Evolutionary conservation across 2,113 vertebrate species (phyloP).

Genomic region (Xiphophorus hellerii): DNA sequence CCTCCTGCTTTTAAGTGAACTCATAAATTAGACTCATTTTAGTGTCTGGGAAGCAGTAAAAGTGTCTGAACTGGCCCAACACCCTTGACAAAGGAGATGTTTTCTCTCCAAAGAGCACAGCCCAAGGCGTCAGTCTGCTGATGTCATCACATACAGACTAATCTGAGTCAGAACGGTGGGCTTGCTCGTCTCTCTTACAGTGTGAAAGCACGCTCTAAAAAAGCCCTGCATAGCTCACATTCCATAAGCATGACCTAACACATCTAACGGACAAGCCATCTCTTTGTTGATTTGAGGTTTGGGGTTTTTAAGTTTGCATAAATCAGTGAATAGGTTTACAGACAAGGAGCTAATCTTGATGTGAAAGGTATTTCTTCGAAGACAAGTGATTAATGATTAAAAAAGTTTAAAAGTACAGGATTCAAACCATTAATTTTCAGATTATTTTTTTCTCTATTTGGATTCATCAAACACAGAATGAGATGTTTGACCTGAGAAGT

Average conservation of each 20-base stretch:
- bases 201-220: conserved; percentile 27
- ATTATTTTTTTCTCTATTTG: background rate
- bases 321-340: conserved; percentile 29
- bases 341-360: conserved; percentile 32
- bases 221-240: conserved; percentile 54
- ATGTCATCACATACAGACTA: conserved; percentile 48
- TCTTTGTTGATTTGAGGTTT: conserved; percentile 41
- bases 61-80: conserved; percentile 16
- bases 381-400: background rate
- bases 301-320: conserved; percentile 45
- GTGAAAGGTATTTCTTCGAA: conserved; percentile 6
- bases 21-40: background rate
- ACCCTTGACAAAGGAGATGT: conserved; percentile 31
- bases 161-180: conserved; percentile 48
- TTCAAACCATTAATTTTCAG: background rate
- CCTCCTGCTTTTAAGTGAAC: background rate
- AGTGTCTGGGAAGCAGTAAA: conserved; percentile 24
- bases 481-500: background rate
- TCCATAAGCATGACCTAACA: conserved; percentile 45
- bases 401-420: background rate
- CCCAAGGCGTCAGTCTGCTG: conserved; percentile 43
- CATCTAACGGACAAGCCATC: conserved; percentile 9
- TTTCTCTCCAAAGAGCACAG: conserved; percentile 27
- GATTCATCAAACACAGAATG: background rate
- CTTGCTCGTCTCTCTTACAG: conserved; percentile 10